Evolutionary conservation across 1,140 invertebrate genomes (phyloP).

Genomic region (Marisa cornuarietis): DNA sequence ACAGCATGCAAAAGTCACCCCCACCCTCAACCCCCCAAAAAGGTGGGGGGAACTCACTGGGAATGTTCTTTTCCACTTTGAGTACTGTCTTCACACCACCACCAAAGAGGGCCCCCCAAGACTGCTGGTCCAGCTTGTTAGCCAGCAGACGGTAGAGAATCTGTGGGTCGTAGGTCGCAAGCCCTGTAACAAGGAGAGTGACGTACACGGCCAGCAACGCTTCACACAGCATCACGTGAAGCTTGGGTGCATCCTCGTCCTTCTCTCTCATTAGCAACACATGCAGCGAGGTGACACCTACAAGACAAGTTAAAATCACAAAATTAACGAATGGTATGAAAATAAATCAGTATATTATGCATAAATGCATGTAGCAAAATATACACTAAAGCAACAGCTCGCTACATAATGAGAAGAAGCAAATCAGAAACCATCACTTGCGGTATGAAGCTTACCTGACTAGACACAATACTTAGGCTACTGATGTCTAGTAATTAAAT

Average conservation of each 20-base stretch:
- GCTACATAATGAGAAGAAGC: no score
- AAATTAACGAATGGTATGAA: neutral
- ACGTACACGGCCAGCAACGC: slow-evolving; percentile 92
- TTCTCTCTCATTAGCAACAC: slow-evolving; percentile 90
- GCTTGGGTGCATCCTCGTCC: slow-evolving; percentile 93
- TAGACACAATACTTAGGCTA: no score
- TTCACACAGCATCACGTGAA: slow-evolving; percentile 92
- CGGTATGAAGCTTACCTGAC: no score
- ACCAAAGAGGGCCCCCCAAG: slow-evolving; percentile 91
- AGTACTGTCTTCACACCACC: slow-evolving; percentile 90
- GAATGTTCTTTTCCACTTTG: slow-evolving; percentile 39
- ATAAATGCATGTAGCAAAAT: no score
- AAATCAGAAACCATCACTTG: no score
- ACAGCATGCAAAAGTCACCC: no score
- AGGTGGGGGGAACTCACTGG: slow-evolving; percentile 6
- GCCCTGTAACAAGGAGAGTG: slow-evolving; percentile 89
- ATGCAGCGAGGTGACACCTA: slow-evolving; percentile 72
- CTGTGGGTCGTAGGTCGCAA: slow-evolving; percentile 94
- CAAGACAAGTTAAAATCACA: neutral
- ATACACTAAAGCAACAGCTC: no score
- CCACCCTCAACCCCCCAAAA: no score
- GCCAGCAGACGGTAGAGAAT: slow-evolving; percentile 88
- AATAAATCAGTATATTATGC: neutral
- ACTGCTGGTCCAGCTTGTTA: slow-evolving; percentile 80
- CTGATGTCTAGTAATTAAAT: no score